Percentiles rank a stretch among this genome's conserved stretches.
These are phyloP conservation scores for Metaphire vulgaris DNA, from an alignment of 1,140 invertebrate species.

Conservation along the genomic window DNA sequence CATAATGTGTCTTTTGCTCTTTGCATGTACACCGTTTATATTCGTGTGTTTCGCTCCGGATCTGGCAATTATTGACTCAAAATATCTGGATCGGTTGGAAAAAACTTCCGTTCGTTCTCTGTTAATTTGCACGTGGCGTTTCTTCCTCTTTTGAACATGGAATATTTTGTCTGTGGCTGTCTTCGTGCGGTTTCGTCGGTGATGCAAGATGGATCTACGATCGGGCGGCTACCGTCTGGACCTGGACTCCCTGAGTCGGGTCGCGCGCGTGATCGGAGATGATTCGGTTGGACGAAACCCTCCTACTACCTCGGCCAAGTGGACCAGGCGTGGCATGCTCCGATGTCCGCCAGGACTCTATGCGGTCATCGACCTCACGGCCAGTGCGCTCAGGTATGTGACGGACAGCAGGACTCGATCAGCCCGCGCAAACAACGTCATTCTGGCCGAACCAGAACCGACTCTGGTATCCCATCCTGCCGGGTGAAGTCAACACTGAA, in stretches of 20 bases:
- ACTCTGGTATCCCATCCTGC: constrained; percentile 36
- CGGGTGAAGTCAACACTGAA: too few species aligned
- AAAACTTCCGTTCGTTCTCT: too few species aligned
- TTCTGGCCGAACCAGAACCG: constrained; percentile 33
- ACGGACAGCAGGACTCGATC: constrained; percentile 42
- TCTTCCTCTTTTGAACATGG: too few species aligned
- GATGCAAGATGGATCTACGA: constrained; percentile 72
- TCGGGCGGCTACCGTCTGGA: constrained; percentile 76
- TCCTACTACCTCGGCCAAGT: constrained; percentile 86
- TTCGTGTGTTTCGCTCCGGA: too few species aligned
- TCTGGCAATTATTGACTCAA: too few species aligned
- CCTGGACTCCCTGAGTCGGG: constrained; percentile 70
- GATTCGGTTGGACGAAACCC: constrained; percentile 70
- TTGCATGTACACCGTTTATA: too few species aligned
- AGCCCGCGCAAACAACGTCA: constrained; percentile 33
- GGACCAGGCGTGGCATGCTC: constrained; percentile 81
- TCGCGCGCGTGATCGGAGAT: constrained; percentile 74
- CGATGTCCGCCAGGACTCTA: constrained; percentile 78
- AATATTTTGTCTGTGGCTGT: constrained; percentile 17
- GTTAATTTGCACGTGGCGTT: too few species aligned
- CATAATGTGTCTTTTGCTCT: too few species aligned
- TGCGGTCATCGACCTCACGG: constrained; percentile 87
- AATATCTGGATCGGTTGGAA: too few species aligned
- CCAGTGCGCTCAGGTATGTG: too few species aligned
- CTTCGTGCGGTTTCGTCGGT: constrained; percentile 53